These are phyloP conservation scores for Cheirogaleus major DNA, from an alignment of 2,797 vertebrate genomes.

Conservation along the genomic window DNA sequence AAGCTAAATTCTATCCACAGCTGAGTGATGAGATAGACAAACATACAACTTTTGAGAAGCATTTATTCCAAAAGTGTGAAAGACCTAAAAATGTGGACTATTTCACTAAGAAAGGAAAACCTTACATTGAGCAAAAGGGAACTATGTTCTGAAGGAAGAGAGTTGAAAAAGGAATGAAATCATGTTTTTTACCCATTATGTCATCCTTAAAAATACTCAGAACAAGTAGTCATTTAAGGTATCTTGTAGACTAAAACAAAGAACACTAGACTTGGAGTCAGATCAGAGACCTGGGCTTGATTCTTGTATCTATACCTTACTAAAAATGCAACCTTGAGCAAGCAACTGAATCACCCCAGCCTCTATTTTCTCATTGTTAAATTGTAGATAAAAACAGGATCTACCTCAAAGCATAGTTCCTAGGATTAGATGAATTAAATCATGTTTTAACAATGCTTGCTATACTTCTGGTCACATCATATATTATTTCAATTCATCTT, in stretches of 20 bases:
- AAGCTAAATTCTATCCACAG: conserved; percentile 1
- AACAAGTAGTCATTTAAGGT: neutral
- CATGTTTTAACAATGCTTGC: neutral
- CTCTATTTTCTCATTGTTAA: conserved; percentile 36
- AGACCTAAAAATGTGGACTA: neutral
- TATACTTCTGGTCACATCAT: neutral
- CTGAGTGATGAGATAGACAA: neutral
- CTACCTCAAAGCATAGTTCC: neutral
- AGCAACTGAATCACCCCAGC: neutral
- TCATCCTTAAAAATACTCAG: neutral
- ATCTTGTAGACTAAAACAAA: conserved; percentile 25
- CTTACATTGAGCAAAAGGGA: neutral
- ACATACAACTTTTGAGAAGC: neutral
- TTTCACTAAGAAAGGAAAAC: conserved; percentile 10
- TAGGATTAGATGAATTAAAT: neutral
- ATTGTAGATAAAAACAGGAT: conserved; percentile 13
- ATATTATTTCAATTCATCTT: neutral
- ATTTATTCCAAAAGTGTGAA: neutral
- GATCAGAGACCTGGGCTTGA: neutral
- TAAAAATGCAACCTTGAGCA: neutral
- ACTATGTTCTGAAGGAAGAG: neutral
- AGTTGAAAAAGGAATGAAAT: neutral
- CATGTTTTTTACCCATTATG: neutral
- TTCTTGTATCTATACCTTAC: neutral
- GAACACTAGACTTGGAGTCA: neutral